Evolutionary conservation across 2,888 invertebrate species (phyloP).

Genomic region (Arrhopalites spinosus): DNA sequence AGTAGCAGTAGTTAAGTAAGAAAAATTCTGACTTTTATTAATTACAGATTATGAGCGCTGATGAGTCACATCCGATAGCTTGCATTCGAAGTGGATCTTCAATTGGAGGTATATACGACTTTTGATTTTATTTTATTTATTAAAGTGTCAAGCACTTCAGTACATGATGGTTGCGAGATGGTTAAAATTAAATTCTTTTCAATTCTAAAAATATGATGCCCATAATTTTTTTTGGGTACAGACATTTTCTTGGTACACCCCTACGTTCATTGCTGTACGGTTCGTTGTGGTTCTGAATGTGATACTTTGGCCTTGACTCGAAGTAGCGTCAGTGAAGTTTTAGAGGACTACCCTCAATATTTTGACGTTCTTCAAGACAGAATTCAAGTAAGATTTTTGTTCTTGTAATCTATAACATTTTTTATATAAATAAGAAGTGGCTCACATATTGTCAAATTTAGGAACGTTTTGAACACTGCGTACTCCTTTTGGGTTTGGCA

Average conservation of each 20-base stretch:
- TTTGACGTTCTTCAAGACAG: slow-evolving; percentile 40
- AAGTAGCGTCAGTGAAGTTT: slow-evolving; percentile 47
- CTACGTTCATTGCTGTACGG: slow-evolving; percentile 49
- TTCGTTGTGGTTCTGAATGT: slow-evolving; percentile 53
- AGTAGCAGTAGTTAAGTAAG: too few relatives aligned
- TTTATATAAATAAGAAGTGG: not conserved
- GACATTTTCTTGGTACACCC: slow-evolving; percentile 54
- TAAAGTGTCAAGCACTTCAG: too few relatives aligned
- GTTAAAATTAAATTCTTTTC: not conserved
- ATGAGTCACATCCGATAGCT: slow-evolving; percentile 46
- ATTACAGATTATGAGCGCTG: slow-evolving; percentile 45
- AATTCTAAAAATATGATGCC: not conserved
- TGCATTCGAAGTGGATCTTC: slow-evolving; percentile 52
- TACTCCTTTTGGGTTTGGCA: slow-evolving; percentile 17
- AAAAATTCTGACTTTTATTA: not conserved
- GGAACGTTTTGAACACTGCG: slow-evolving; percentile 32
- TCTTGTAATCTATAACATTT: too few relatives aligned
- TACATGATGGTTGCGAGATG: not conserved
- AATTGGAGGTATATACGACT: slow-evolving; percentile 43
- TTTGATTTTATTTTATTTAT: not conserved
- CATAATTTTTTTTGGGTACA: not conserved
- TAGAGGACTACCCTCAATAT: slow-evolving; percentile 47
- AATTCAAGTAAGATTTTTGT: slow-evolving; percentile 51
- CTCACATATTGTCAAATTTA: not conserved
- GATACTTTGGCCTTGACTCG: slow-evolving; percentile 46